A percentile compares a stretch with the other conserved stretches of the same genome.
phyloP scores from a whole-genome alignment of 2,888 invertebrate species.

The Drosophila monieri region DNA sequence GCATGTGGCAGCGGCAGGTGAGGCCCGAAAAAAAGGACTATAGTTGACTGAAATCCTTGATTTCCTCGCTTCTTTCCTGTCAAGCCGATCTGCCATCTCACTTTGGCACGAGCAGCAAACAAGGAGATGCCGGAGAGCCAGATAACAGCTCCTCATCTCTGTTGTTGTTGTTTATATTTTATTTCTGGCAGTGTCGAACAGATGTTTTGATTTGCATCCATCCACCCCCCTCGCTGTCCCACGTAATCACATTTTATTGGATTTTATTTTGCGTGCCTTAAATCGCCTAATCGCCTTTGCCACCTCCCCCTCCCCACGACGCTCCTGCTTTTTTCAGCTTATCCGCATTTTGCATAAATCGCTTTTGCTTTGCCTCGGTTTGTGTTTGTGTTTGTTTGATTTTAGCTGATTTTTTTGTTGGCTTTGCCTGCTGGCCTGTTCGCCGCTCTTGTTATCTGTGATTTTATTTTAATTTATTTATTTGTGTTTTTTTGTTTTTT shows the following conservation, averaged over 20 bases:
- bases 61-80: conserved; percentile 37
- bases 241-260: conserved; percentile 67
- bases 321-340: conserved; percentile 9
- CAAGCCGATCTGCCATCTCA: conserved; percentile 51
- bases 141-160: conserved; percentile 13
- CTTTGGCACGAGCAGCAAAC: conserved; percentile 64
- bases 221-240: conserved; percentile 4
- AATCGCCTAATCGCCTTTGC: conserved; percentile 56
- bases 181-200: conserved; percentile 60
- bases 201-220: conserved; percentile 67
- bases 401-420: conserved; percentile 21
- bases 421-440: neutral
- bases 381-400: conserved; percentile 40
- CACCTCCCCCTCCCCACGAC: neutral
- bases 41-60: conserved; percentile 61
- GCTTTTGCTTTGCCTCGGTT: conserved; percentile 43
- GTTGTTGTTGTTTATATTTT: conserved; percentile 33
- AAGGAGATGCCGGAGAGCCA: conserved; percentile 10
- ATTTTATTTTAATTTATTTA: conserved; percentile 3
- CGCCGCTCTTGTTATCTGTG: conserved; percentile 6
- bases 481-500: neutral
- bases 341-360: conserved; percentile 61
- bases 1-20: conserved; percentile 69
- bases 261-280: conserved; percentile 70
- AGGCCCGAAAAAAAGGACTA: conserved; percentile 21